A percentile compares a stretch with the other conserved stretches of the same genome.
phyloP scores from a whole-genome alignment of 2,888 invertebrate genomes.

The Volucella bombylans region DNA sequence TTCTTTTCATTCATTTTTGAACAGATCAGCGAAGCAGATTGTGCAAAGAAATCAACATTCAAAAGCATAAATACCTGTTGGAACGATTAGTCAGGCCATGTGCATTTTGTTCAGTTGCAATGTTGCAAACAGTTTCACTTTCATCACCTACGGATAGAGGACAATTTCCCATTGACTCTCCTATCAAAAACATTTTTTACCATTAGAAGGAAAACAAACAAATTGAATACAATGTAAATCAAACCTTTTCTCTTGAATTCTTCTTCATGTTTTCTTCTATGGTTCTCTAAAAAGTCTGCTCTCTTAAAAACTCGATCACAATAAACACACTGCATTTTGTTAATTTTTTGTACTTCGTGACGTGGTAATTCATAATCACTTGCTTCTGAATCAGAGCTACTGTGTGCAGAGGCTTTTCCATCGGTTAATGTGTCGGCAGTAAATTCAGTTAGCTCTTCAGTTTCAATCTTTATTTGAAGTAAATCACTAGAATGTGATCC shows the following conservation, averaged over 20 bases:
- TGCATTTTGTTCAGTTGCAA: slow-evolving; percentile 3
- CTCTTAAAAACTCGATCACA: slow-evolving; percentile 57
- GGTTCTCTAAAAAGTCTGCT: slow-evolving; percentile 51
- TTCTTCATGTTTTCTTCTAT: slow-evolving; percentile 57
- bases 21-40: background rate
- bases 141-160: slow-evolving; percentile 23
- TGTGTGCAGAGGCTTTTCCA: slow-evolving; percentile 20
- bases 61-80: slow-evolving; percentile 42
- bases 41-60: slow-evolving; percentile 1
- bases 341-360: slow-evolving; percentile 19
- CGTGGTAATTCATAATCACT: slow-evolving; percentile 40
- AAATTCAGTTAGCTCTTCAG: slow-evolving; percentile 34
- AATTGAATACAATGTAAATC: background rate
- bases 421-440: slow-evolving; percentile 25
- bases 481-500: slow-evolving; percentile 23
- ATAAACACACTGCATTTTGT: slow-evolving; percentile 53
- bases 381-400: slow-evolving; percentile 34
- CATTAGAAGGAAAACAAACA: background rate
- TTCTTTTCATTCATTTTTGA: background rate
- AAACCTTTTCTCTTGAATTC: slow-evolving; percentile 44
- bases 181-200: slow-evolving; percentile 10
- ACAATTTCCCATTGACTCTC: background rate
- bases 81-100: slow-evolving; percentile 21
- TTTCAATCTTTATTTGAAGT: slow-evolving; percentile 62
- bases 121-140: slow-evolving; percentile 19